Conservation (phyloP, 2,113 vertebrate genomes). For the Corvus hawaiiensis region DNA sequence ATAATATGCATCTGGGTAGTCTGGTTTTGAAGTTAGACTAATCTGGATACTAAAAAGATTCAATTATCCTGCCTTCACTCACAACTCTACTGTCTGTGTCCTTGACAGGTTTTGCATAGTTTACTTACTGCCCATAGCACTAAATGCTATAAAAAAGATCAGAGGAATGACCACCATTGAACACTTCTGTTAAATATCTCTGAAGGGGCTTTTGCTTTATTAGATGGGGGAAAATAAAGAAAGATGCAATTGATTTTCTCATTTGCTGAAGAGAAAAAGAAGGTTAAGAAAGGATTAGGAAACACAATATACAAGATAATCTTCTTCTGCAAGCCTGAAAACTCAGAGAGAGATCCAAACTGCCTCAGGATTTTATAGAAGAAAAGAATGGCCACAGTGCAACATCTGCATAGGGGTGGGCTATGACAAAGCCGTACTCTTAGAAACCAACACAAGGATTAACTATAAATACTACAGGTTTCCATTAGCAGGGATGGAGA, state of each 20-base stretch:
- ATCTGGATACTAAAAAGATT: background rate
- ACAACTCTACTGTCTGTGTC: background rate
- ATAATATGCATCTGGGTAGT: background rate
- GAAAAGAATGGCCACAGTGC: background rate
- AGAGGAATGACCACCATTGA: background rate
- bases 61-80: background rate
- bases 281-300: background rate
- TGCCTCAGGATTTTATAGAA: background rate
- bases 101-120: background rate
- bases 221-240: background rate
- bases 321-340: background rate
- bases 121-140: background rate
- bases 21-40: background rate
- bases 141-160: background rate
- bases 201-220: background rate
- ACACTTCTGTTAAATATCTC: background rate
- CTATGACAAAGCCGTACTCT: background rate
- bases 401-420: background rate
- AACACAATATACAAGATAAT: background rate
- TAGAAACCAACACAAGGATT: background rate
- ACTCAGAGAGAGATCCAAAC: background rate
- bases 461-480: background rate
- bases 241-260: background rate
- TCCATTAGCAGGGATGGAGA: background rate
- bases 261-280: background rate